Base-by-base conservation (phyloP, 2,888 invertebrate species). In the Nipponacmea schrenckii region DNA sequence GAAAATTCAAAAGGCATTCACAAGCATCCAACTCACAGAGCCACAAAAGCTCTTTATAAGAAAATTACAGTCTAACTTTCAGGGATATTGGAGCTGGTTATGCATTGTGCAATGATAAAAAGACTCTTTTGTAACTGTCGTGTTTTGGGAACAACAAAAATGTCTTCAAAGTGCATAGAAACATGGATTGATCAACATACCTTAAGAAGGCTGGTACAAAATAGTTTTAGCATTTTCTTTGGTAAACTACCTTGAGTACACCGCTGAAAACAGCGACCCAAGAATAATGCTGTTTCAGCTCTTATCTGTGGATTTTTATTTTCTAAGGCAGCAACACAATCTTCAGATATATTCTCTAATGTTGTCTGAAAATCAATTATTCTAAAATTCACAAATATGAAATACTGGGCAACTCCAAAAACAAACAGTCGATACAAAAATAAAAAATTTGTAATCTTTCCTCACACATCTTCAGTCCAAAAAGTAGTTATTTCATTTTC, bases 141-240 rank as follows among this genome's bases (percentile, higher is more conserved):
- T 31, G 31, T 31, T 3, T 31, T 31, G 31, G 31, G 2, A 31
- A 31, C 31, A 31, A 31, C 31, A 31, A 31, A 31, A 31, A 31
- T 31, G 31, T 31, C 31, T 3, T 3, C 2, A 31, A 5, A 31
- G 31, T 31, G 2, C 31, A 31, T 31, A 31, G 31, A 2, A 5
- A 31, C 31, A 31, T 31, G 31, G 31, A 31, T 31, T 5, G 5
- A 31, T 31, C 31, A 39, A 10, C 72, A 86, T 73, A 89, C 89
- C 86, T 96, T 96, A 5, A 96, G 88, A 64, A 98, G 90, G 0
- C 93, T 92, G 1, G 92, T 92, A 0, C 94, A 93, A 76, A 95
- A 93, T 0, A 93, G 92, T 89, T 98, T 98, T 20, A 97, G 89
- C 4, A 96, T 90, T 88, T 98, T 98, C 90, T 98, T 98, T 83